These are phyloP conservation scores for Gallinago nigripennis DNA, from an alignment of 2,797 vertebrate genomes.

Conservation along the genomic window DNA sequence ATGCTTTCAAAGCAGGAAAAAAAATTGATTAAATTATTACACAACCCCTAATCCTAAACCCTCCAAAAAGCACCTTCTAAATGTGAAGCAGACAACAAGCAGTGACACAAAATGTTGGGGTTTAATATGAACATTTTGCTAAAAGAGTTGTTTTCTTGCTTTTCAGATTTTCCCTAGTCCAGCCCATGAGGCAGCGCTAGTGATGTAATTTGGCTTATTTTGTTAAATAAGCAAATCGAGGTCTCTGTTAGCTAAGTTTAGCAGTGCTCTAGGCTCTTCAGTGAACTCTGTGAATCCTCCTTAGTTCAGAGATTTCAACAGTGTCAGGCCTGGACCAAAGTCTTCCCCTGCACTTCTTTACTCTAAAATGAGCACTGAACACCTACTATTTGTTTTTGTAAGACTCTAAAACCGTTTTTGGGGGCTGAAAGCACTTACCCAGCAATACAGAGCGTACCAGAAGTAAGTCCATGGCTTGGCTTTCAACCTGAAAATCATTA, in stretches of 20 bases:
- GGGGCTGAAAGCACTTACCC: background rate
- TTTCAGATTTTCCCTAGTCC: background rate
- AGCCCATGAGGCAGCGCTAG: background rate
- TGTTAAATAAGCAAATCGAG: background rate
- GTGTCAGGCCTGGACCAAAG: background rate
- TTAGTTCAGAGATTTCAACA: background rate
- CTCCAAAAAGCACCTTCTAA: background rate
- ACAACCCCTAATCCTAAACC: background rate
- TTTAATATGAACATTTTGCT: background rate
- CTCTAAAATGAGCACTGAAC: background rate
- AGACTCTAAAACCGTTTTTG: background rate
- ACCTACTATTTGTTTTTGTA: background rate
- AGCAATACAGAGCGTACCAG: background rate
- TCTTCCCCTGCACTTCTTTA: background rate
- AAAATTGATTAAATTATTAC: background rate
- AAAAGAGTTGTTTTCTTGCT: background rate
- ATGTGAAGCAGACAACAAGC: background rate
- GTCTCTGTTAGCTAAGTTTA: background rate
- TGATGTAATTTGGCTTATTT: background rate
- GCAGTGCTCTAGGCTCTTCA: background rate
- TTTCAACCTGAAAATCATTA: background rate
- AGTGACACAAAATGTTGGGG: fast-evolving
- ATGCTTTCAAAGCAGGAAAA: background rate
- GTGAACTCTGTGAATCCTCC: background rate
- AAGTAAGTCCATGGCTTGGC: background rate